phyloP scores from a whole-genome alignment of 2,888 invertebrate species.

The Diarsia dahlii region DNA sequence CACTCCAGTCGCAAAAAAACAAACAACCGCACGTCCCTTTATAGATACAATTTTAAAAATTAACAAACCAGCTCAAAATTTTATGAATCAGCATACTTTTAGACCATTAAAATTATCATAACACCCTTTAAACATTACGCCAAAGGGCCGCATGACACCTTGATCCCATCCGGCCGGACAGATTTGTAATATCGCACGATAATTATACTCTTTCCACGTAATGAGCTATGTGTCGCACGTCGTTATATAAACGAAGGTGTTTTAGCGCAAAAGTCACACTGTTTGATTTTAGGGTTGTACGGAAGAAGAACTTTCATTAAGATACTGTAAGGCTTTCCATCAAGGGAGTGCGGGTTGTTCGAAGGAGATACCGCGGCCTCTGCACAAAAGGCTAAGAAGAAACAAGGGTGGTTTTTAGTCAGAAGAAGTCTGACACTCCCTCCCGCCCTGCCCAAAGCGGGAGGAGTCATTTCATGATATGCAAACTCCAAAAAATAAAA shows the following conservation, averaged over 20 bases:
- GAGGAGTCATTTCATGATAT: too few relatives aligned
- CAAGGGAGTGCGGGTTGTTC: too few relatives aligned
- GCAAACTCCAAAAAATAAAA: too few relatives aligned
- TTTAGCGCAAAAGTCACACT: constrained; percentile 39
- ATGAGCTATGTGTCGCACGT: constrained; percentile 63
- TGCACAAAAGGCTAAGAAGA: too few relatives aligned
- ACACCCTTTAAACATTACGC: neutral
- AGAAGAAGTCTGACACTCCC: too few relatives aligned
- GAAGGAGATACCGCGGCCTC: too few relatives aligned
- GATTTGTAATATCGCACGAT: constrained; percentile 63
- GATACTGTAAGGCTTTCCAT: neutral
- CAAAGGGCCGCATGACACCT: constrained; percentile 14
- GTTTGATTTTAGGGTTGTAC: constrained; percentile 43
- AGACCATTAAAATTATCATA: neutral
- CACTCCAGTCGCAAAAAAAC: neutral
- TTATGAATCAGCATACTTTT: neutral
- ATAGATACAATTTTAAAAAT: neutral
- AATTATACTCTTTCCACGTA: constrained; percentile 71
- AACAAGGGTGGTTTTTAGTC: too few relatives aligned
- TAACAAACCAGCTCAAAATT: neutral
- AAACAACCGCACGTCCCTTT: neutral
- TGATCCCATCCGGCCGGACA: constrained; percentile 30
- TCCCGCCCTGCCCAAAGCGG: too few relatives aligned
- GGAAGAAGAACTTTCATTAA: neutral
- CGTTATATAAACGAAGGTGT: constrained; percentile 39